Percentiles rank a stretch among this genome's conserved stretches.
Conservation (phyloP, 2,113 vertebrate species). For the Trinectes maculatus region DNA sequence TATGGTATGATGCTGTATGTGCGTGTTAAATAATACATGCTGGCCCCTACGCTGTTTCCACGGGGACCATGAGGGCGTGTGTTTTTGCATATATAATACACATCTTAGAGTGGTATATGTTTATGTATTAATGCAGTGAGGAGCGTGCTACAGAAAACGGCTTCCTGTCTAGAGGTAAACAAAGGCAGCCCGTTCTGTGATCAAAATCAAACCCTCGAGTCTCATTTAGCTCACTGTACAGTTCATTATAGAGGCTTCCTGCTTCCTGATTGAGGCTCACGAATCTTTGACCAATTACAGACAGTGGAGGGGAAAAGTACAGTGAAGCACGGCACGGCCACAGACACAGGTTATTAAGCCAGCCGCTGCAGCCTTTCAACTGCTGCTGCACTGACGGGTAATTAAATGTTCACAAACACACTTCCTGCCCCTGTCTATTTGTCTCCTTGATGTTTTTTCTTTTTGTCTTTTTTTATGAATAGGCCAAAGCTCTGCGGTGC, state of each 20-base stretch:
- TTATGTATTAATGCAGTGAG: slow-evolving; percentile 35
- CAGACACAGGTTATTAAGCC: slow-evolving; percentile 50
- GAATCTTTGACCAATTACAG: slow-evolving; percentile 45
- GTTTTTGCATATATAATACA: slow-evolving; percentile 15
- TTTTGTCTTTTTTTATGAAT: slow-evolving; percentile 61
- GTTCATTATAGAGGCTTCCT: slow-evolving; percentile 9
- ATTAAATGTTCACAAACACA: slow-evolving; percentile 63
- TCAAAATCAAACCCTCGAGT: slow-evolving; percentile 39
- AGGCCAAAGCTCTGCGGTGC: slow-evolving; percentile 28
- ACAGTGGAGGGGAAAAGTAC: slow-evolving; percentile 2
- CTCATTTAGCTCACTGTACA: slow-evolving; percentile 26
- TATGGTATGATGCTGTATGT: slow-evolving; percentile 14
- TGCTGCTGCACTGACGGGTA: slow-evolving; percentile 37
- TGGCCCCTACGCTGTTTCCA: background rate
- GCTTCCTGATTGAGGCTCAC: slow-evolving; percentile 12
- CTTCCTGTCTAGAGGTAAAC: slow-evolving; percentile 63
- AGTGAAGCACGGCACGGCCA: slow-evolving; percentile 19
- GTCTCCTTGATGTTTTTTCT: slow-evolving; percentile 37
- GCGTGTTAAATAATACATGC: slow-evolving; percentile 16
- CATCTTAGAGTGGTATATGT: background rate
- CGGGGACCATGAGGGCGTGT: background rate
- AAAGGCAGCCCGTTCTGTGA: slow-evolving; percentile 34
- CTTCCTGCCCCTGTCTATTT: slow-evolving; percentile 53
- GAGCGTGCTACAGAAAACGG: slow-evolving; percentile 49
- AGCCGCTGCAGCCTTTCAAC: slow-evolving; percentile 46